These are phyloP conservation scores for Xestoiulus laeticollis DNA, from an alignment of 2,888 invertebrate species.

Conservation along the genomic window DNA sequence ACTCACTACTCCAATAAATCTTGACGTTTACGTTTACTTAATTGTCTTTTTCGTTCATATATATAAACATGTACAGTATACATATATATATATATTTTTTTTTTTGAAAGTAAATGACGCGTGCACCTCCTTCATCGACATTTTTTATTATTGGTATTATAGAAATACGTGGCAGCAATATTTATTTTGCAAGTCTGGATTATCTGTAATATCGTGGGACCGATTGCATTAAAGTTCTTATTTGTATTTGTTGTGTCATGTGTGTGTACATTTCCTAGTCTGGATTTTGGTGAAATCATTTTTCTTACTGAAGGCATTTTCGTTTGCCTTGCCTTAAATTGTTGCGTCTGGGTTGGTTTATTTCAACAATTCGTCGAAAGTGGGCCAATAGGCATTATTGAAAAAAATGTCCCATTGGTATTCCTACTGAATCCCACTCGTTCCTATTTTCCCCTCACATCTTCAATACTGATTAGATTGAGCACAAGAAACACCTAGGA, in stretches of 20 bases:
- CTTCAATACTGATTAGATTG: constrained; percentile 20
- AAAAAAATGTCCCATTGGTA: constrained; percentile 28
- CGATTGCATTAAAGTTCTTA: not conserved
- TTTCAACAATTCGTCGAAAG: not conserved
- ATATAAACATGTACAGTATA: no score
- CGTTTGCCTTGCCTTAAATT: not conserved
- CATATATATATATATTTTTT: no score
- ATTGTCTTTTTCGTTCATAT: not conserved
- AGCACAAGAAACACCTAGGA: not conserved
- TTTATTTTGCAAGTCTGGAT: not conserved
- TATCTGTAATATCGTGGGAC: not conserved
- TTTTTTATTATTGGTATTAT: not conserved
- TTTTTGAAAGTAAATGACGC: not conserved
- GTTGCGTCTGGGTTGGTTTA: not conserved
- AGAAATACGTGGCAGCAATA: not conserved
- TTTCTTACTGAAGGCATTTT: not conserved
- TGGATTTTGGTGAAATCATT: constrained; percentile 23
- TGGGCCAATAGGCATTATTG: not conserved
- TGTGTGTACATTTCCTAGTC: not conserved
- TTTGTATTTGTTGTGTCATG: not conserved
- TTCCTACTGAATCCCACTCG: not conserved
- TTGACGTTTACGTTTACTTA: no score
- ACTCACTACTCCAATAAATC: no score
- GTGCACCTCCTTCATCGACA: not conserved
- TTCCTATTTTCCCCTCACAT: not conserved